Conservation (phyloP, 2,113 vertebrate genomes). For the Pterophyllum scalare region DNA sequence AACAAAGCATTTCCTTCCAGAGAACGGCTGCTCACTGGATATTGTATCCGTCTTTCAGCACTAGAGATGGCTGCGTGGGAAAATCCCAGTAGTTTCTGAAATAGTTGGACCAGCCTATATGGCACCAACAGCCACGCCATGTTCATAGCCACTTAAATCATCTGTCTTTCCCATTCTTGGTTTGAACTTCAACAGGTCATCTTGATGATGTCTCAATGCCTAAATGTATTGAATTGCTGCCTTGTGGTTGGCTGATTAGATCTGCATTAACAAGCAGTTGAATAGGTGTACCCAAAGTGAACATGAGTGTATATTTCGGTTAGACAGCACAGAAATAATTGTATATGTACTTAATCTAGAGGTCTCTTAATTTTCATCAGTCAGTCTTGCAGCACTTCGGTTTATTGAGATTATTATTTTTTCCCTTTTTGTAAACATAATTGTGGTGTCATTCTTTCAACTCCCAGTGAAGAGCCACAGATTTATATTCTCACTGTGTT, state of each 20-base stretch:
- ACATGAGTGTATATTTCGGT: not conserved
- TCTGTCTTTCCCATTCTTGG: not conserved
- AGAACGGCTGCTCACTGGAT: not conserved
- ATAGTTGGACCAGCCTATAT: not conserved
- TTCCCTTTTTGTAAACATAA: not conserved
- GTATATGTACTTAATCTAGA: not conserved
- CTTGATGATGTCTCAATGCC: too few relatives aligned
- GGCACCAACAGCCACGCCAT: not conserved
- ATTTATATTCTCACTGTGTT: slow-evolving; percentile 24
- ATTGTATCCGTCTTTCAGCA: not conserved
- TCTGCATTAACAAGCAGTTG: not conserved
- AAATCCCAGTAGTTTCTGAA: slow-evolving; percentile 3
- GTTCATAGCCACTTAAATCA: not conserved
- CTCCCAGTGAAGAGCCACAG: not conserved
- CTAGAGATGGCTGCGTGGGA: not conserved
- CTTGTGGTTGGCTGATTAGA: not conserved
- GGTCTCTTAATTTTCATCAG: not conserved
- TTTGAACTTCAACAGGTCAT: too few relatives aligned
- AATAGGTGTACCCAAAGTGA: not conserved
- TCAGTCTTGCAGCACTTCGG: not conserved
- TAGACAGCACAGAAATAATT: not conserved
- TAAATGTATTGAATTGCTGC: too few relatives aligned
- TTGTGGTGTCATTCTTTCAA: not conserved
- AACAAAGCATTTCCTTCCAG: too few relatives aligned
- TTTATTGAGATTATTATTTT: not conserved